Percentiles rank a stretch among this genome's conserved stretches.
Conservation (phyloP, 2,113 vertebrate genomes). For the Psettodes erumei region DNA sequence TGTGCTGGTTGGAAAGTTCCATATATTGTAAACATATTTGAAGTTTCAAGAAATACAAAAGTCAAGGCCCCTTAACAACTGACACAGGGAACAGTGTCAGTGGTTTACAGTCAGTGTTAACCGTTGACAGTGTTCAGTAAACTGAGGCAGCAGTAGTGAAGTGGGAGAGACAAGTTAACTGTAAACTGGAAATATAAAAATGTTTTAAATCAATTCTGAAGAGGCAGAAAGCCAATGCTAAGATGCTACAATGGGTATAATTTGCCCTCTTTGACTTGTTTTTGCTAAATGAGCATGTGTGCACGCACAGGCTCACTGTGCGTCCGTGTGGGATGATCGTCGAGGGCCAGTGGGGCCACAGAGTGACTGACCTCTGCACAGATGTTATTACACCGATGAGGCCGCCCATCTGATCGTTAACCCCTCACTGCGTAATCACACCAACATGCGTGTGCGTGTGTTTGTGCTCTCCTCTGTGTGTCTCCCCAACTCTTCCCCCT, state of each 20-base stretch:
- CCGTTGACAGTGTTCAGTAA: background rate
- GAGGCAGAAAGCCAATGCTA: no score
- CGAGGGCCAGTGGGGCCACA: slow-evolving; percentile 62
- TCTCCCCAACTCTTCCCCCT: slow-evolving; percentile 18
- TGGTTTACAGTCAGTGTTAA: no score
- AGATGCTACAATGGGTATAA: no score
- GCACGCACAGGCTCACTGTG: slow-evolving; percentile 1
- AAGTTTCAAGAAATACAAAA: background rate
- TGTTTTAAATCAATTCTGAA: background rate
- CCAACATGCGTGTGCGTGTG: slow-evolving; percentile 25
- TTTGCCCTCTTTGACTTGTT: slow-evolving; percentile 30
- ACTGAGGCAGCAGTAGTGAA: background rate
- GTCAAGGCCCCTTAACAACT: no score
- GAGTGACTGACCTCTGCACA: slow-evolving; percentile 77
- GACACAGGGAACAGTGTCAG: no score
- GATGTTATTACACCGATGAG: slow-evolving; percentile 75
- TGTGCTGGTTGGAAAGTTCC: background rate
- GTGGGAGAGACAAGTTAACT: background rate
- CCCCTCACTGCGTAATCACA: slow-evolving; percentile 70
- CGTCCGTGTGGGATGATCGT: slow-evolving; percentile 35
- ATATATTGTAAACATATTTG: background rate
- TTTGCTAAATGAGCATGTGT: slow-evolving; percentile 36
- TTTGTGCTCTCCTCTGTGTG: slow-evolving; percentile 10
- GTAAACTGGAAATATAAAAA: background rate
- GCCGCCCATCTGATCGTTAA: slow-evolving; percentile 76